These are phyloP conservation scores for Hiodon alosoides DNA, from an alignment of 2,113 vertebrate species.

Conservation along the genomic window DNA sequence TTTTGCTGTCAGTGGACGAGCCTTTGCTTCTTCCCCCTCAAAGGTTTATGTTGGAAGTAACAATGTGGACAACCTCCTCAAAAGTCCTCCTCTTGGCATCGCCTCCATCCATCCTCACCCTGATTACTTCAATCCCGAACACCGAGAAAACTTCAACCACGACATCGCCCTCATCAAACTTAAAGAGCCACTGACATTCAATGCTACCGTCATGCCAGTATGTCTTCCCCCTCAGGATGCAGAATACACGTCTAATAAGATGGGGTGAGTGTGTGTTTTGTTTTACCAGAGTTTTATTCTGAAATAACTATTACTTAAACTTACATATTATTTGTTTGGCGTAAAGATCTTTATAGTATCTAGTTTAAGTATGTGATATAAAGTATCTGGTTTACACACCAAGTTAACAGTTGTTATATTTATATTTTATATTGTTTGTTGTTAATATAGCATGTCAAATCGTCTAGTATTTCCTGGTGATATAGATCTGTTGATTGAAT, in stretches of 20 bases:
- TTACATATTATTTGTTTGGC: not conserved
- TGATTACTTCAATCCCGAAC: slow-evolving; percentile 18
- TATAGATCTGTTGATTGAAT: not conserved
- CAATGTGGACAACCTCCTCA: rapidly evolving
- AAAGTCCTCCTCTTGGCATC: rapidly evolving
- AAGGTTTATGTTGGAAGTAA: slow-evolving; percentile 45
- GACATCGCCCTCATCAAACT: slow-evolving; percentile 58
- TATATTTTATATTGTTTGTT: no score
- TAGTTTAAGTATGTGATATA: no score
- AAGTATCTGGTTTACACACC: no score
- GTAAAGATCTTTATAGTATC: no score
- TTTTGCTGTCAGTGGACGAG: not conserved
- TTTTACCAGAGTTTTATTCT: not conserved
- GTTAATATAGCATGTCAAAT: no score
- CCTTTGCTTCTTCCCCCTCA: slow-evolving; percentile 11
- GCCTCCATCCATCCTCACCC: slow-evolving; percentile 46
- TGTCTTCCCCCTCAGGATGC: slow-evolving; percentile 44
- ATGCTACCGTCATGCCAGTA: slow-evolving; percentile 48
- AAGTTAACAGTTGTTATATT: no score
- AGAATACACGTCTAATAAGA: not conserved
- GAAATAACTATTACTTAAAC: not conserved
- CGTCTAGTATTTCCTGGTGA: no score
- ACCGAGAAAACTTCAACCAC: slow-evolving; percentile 20
- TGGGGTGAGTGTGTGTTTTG: slow-evolving; percentile 43
- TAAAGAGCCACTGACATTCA: slow-evolving; percentile 34